Base-by-base conservation (phyloP, 2,113 vertebrate species). In the Heteronetta atricapilla region DNA sequence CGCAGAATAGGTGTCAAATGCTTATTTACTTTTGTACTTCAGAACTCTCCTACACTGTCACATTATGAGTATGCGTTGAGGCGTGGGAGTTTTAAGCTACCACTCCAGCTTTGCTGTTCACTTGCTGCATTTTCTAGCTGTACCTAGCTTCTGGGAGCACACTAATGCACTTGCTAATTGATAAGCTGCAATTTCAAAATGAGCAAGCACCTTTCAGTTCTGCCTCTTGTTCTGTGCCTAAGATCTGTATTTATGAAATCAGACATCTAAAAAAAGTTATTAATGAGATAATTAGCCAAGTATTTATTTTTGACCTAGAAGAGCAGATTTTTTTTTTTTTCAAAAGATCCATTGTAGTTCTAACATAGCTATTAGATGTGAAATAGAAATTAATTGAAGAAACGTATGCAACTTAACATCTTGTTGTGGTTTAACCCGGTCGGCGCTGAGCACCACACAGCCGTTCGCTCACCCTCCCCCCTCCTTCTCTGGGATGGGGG, bases 1-100 rank as follows among this genome's bases (percentile, higher is more conserved):
- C 40, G 85, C 28, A 31, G 84, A 89, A 93, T 66, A 76, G n/a
- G 66, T 68, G 91, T 94, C 74, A 86, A 92, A 88, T 55, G 20
- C 38, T 80, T 94, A 73, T 89, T 97, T 94, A 73, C 70, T 96
- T 87, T 62, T 28, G 8, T 77, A 87, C 11, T 82, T 74, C 62
- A 85, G 68, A 81, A 50, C 12, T 50, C 62, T 60, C 77, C 84
- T 83, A 62, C 44, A 31, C 66, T 79, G 52, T 60, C 86, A 82
- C 36, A 40, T 36, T 68, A 58, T 11, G 12, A 88, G 34, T 40
- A 36, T n/a, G 9, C 59, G 50, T 7, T 75, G 78, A 72, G 62
- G 66, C 3, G 1, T 25, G 48, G 86, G 69, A 48, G 66, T 88
- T 95, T 58, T 20, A 74, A 86, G 62, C 69, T 86, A 60, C 67